A percentile compares a stretch with the other conserved stretches of the same genome.
These are phyloP conservation scores for Oncorhynchus gorbuscha DNA, from an alignment of 2,113 vertebrate genomes.

Conservation along the genomic window DNA sequence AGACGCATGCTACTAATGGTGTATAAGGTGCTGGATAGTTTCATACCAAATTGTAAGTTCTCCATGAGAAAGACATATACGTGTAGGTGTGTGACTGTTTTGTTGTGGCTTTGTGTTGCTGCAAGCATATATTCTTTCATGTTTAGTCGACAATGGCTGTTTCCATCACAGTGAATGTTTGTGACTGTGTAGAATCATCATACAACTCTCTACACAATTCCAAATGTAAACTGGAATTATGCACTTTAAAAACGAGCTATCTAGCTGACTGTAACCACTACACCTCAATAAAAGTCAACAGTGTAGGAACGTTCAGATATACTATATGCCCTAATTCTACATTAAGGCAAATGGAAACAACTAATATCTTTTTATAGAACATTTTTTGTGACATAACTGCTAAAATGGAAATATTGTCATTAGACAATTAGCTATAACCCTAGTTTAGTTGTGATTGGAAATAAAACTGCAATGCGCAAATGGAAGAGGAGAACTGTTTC, in stretches of 20 bases:
- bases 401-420: constrained; percentile 20
- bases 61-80: constrained; percentile 18
- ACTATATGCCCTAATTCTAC: constrained; percentile 30
- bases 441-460: not conserved
- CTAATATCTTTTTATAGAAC: constrained; percentile 3
- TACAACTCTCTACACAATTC: constrained; percentile 11
- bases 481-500: constrained; percentile 5
- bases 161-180: constrained; percentile 54
- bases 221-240: not conserved
- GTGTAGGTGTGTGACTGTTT: constrained; percentile 12
- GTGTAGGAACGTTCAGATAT: constrained; percentile 18
- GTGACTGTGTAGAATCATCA: constrained; percentile 18
- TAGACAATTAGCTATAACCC: constrained; percentile 19
- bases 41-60: constrained; percentile 44
- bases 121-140: not conserved
- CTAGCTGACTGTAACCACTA: constrained; percentile 5
- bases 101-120: constrained; percentile 32
- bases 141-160: constrained; percentile 41
- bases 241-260: constrained; percentile 13
- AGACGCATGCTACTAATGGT: constrained; percentile 71
- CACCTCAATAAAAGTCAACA: not conserved
- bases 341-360: constrained; percentile 57
- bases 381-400: not conserved
- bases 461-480: too few species aligned
- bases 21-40: constrained; percentile 74